Evolutionary conservation across 2,888 invertebrate genomes (phyloP), one percentile per base, ranked within the genome.

Genomic region (Tanytarsus gracilentus): DNA sequence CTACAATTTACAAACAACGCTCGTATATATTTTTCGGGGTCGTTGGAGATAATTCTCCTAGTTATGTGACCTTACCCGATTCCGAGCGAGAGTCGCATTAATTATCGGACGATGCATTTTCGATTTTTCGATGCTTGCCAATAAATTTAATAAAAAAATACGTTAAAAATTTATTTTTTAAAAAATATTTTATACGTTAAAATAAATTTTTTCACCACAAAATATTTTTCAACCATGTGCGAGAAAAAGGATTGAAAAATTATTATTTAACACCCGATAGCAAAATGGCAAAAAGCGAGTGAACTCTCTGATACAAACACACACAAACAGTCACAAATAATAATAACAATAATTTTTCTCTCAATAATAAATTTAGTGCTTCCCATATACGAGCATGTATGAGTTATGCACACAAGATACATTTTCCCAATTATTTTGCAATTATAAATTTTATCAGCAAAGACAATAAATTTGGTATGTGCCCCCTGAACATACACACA

Each of bases 361-460:
- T n/a, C n/a, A n/a, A 49, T 48, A 59, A 26, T 59, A 52, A 52
- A 52, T 52, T 23, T 40, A 25, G 14, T 48, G 23, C 44, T 58
- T 48, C 26, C 49, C 48, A 48, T 59, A 48, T 33, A 48, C 48
- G 49, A 30, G 30, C 14, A 30, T 14, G n/a, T 52, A 21, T 30
- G 14, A 33, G 29, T 14, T 16, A 49, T n/a, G 25, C 25, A 25
- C 49, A 52, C 16, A 27, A 48, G 26, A 59, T 23, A 49, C 58
- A 59, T 25, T 59, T 59, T 59, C 58, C 58, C 58, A 59, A 59
- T 59, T 59, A 59, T 59, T 59, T 59, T 14, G 27, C 58, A 59
- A 59, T 59, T 59, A 36, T 59, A 59, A 59, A 59, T 59, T 48
- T 59, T 59, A 59, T 59, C 58, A 59, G 58, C 30, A 59, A 59